Evolutionary conservation across 1,140 invertebrate species (phyloP).

Genomic region (Hypsibius dujardini): DNA sequence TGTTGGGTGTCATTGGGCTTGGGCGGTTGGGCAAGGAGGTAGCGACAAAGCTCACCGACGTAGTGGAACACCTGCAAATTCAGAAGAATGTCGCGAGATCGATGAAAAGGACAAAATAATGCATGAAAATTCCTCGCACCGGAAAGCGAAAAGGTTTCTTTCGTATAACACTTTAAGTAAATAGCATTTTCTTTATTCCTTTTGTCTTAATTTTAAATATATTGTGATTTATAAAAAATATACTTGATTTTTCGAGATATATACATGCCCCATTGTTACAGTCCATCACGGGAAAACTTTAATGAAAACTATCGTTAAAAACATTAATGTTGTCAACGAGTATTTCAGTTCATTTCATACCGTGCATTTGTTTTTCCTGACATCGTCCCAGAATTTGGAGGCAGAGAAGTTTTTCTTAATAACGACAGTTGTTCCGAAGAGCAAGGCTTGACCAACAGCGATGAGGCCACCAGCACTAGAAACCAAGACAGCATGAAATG

Average conservation of each 20-base stretch:
- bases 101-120: slow-evolving; percentile 19
- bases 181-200: no score
- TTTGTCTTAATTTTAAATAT: no score
- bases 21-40: slow-evolving; percentile 66
- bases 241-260: no score
- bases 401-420: slow-evolving; percentile 86
- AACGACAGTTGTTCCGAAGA: slow-evolving; percentile 65
- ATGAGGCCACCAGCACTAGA: slow-evolving; percentile 59
- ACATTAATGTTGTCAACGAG: no score
- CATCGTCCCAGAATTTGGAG: slow-evolving; percentile 83
- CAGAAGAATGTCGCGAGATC: slow-evolving; percentile 11
- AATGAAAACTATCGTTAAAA: no score
- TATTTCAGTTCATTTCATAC: slow-evolving; percentile 40
- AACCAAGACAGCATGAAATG: no score
- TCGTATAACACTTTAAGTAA: no score
- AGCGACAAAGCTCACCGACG: slow-evolving; percentile 96
- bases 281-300: no score
- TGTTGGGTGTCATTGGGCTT: slow-evolving; percentile 63
- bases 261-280: no score
- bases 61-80: slow-evolving; percentile 68
- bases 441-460: slow-evolving; percentile 58
- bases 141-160: no score
- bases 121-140: no score
- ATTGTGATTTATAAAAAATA: no score
- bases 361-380: slow-evolving; percentile 78